phyloP scores from a whole-genome alignment of 2,797 vertebrate species.

The Phylloscopus collybita region DNA sequence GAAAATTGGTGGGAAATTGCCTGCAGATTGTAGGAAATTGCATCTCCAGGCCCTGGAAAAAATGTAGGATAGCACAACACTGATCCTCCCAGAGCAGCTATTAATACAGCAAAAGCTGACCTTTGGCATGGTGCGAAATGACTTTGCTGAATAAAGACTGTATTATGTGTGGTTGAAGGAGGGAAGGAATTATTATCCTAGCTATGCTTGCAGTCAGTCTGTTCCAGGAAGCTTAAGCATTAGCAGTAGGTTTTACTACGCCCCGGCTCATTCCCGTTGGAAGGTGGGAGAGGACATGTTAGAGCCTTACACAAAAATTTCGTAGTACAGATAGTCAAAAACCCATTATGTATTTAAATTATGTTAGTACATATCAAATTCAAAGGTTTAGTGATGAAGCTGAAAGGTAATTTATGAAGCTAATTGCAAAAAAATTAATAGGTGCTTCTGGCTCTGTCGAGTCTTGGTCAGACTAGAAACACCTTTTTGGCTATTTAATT shows the following conservation, averaged over 20 bases:
- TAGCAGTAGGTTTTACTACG: conserved; percentile 30
- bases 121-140: conserved; percentile 78
- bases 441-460: neutral
- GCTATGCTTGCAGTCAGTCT: conserved; percentile 46
- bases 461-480: neutral
- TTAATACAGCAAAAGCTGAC: conserved; percentile 82
- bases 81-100: conserved; percentile 82
- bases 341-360: neutral
- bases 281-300: neutral
- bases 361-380: neutral
- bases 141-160: conserved; percentile 80
- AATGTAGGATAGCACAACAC: conserved; percentile 82
- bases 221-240: conserved; percentile 62
- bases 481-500: neutral
- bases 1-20: conserved; percentile 87
- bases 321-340: neutral
- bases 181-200: conserved; percentile 71
- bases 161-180: conserved; percentile 76
- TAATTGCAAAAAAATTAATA: neutral
- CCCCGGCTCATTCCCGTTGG: neutral
- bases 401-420: neutral
- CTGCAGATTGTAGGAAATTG: conserved; percentile 87
- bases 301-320: neutral
- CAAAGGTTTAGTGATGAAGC: neutral
- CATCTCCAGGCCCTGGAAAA: conserved; percentile 82